Conservation (phyloP, 2,888 invertebrate species). For the Steinernema scapterisci region DNA sequence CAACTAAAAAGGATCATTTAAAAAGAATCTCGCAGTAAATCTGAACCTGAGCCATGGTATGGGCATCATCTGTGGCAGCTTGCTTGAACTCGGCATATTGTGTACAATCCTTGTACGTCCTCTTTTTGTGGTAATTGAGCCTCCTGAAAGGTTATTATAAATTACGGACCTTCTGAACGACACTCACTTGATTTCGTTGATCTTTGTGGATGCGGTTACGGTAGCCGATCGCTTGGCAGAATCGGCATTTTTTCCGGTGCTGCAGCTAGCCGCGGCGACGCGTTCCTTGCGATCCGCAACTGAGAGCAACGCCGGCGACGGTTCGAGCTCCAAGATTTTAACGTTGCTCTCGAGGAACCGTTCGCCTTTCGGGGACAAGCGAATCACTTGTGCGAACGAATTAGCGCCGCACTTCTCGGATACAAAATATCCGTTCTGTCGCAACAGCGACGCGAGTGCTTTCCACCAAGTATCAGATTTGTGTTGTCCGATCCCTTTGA, state of each 20-base stretch:
- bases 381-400: slow-evolving; percentile 16
- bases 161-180: not conserved
- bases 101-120: not conserved
- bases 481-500: slow-evolving; percentile 40
- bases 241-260: not conserved
- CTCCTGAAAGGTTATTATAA: not conserved
- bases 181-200: not conserved
- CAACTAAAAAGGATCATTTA: not conserved
- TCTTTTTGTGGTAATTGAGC: not conserved
- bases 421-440: slow-evolving; percentile 43
- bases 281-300: not conserved
- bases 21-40: not conserved
- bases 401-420: slow-evolving; percentile 10
- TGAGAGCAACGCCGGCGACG: not conserved
- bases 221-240: not conserved
- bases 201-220: not conserved
- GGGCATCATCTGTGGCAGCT: not conserved
- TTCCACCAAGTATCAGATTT: slow-evolving; percentile 44
- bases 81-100: not conserved
- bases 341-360: slow-evolving; percentile 39
- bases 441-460: slow-evolving; percentile 38
- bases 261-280: not conserved
- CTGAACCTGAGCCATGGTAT: not conserved
- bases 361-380: slow-evolving; percentile 39
- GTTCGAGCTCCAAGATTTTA: not conserved